Evolutionary conservation across 2,113 vertebrate genomes (phyloP), one percentile per base, ranked within the genome.

Genomic region (Rhinichthys klamathensis): DNA sequence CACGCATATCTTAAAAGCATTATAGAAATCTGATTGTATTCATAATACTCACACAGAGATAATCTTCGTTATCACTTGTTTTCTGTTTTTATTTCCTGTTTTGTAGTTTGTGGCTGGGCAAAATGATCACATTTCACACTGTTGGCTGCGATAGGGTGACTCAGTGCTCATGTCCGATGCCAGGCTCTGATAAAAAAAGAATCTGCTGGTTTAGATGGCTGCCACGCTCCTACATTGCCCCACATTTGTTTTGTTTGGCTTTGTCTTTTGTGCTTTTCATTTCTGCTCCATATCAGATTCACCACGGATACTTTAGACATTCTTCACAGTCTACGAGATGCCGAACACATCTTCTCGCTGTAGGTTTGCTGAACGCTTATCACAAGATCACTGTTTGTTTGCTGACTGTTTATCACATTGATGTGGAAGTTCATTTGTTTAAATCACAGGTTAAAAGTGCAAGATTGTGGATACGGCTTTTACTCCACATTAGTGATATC

Each of bases 131-230:
- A 61, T 70, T 79, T 69, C 27, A 41, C 80, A 56, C 81, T 73
- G 58, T 16, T 90, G 76, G 30, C 23, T 23, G 32, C 35, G 82
- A 35, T 80, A 91, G 89, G 92, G 91, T 84, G 89, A 78, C 76
- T 88, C 87, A 54, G 46, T 21, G 41, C 74, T 85, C 85, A 72
- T 77, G 32, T 78, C 60, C 76, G 94, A 96, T 95, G 91, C 93
- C 94, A 90, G 89, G 76, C 79, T 3, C 15, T 90, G 95, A 96
- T 95, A 93, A 91, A 30, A n/a, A 2, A 4, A 23, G 75, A 93
- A 90, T 92, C 89, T 85, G 82, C 82, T 76, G 74, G 54, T 63
- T 78, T 77, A 88, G 91, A 91, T 89, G 89, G 89, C 91, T 87
- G 85, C 74, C 86, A 85, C 82, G 82, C 88, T 89, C 83, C 76